These are phyloP conservation scores for Calliscelio sp. DNA, from an alignment of 2,888 invertebrate species.

Conservation along the genomic window DNA sequence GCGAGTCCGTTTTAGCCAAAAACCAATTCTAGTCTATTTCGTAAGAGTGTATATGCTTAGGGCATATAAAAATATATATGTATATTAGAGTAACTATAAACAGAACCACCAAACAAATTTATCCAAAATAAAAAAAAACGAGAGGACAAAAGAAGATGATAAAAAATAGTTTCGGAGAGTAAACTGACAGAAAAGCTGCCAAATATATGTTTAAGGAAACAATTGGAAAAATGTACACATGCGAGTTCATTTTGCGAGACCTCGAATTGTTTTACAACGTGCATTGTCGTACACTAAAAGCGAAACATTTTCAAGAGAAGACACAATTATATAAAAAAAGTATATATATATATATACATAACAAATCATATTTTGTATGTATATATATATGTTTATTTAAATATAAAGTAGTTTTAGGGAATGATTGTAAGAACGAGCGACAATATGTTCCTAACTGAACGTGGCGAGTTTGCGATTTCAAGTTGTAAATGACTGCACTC, in stretches of 20 bases:
- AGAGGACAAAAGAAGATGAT: too few relatives aligned
- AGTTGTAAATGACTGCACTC: too few relatives aligned
- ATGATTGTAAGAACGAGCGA: slow-evolving; percentile 70
- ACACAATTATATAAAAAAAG: slow-evolving; percentile 60
- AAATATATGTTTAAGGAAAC: slow-evolving; percentile 59
- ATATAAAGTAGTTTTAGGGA: slow-evolving; percentile 47
- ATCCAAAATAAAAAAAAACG: too few relatives aligned
- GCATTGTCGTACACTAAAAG: slow-evolving; percentile 31
- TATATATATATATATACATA: too few relatives aligned
- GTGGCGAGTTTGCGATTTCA: slow-evolving; percentile 26
- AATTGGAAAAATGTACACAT: not conserved
- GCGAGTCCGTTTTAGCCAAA: slow-evolving; percentile 60
- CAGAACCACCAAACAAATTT: slow-evolving; percentile 48
- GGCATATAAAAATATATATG: slow-evolving; percentile 66
- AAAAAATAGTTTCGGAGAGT: too few relatives aligned
- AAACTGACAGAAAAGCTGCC: slow-evolving; percentile 61
- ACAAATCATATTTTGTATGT: too few relatives aligned
- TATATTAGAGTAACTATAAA: slow-evolving; percentile 66
- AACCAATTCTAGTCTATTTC: slow-evolving; percentile 51
- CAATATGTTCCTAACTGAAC: slow-evolving; percentile 77
- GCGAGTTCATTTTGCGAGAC: slow-evolving; percentile 28
- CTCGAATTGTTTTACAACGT: slow-evolving; percentile 50
- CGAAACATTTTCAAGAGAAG: slow-evolving; percentile 48
- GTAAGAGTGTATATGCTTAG: slow-evolving; percentile 64
- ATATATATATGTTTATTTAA: too few relatives aligned